phyloP scores from a whole-genome alignment of 2,888 invertebrate genomes.

The Julus scandinavius region DNA sequence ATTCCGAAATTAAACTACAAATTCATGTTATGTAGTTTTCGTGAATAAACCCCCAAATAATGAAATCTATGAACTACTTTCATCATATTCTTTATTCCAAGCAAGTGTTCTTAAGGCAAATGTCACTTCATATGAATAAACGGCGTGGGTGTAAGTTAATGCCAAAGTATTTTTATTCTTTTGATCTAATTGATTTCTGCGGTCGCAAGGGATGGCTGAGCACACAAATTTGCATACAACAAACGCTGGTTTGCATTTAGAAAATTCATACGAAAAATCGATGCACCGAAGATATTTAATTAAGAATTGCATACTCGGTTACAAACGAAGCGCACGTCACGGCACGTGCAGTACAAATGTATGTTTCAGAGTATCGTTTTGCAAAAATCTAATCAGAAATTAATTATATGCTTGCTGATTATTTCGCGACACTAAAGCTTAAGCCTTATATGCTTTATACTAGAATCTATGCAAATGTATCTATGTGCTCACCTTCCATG shows the following conservation, averaged over 20 bases:
- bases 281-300: not conserved
- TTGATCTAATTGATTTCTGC: constrained; percentile 42
- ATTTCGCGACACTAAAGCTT: not conserved
- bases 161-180: not conserved
- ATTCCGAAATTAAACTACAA: no score
- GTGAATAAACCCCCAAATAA: no score
- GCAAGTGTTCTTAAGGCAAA: not conserved
- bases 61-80: no score
- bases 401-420: constrained; percentile 3
- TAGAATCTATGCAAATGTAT: not conserved
- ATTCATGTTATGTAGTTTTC: no score
- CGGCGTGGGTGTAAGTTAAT: not conserved
- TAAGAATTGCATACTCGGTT: constrained; percentile 7
- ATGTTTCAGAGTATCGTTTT: not conserved
- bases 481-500: not conserved
- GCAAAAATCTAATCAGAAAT: not conserved
- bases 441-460: not conserved
- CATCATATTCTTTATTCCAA: no score
- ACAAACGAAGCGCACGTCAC: not conserved
- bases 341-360: not conserved
- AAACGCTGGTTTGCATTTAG: not conserved
- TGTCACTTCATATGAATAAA: not conserved
- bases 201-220: not conserved
- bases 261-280: constrained; percentile 15
- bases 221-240: not conserved